Conservation (phyloP, 2,113 vertebrate species). For the Gavialis gangeticus region DNA sequence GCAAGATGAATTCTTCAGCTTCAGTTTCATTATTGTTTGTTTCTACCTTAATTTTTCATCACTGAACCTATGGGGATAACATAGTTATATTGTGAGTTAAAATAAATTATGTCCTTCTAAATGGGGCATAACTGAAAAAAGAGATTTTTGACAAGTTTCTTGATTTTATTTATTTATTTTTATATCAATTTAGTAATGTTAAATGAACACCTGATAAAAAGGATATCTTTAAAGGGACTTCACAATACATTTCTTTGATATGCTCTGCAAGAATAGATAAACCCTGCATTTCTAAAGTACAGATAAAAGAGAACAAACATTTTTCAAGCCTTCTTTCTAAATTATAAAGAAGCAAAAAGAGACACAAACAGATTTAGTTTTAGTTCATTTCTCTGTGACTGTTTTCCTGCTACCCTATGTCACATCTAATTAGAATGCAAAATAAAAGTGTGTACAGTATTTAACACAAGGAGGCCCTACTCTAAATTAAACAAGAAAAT, state of each 20-base stretch:
- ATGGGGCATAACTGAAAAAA: neutral
- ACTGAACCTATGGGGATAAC: neutral
- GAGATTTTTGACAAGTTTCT: neutral
- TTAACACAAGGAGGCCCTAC: neutral
- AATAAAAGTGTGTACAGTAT: neutral
- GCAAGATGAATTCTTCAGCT: neutral
- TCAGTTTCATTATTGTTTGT: neutral
- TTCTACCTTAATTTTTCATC: neutral
- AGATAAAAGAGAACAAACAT: neutral
- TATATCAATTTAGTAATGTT: neutral
- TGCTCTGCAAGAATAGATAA: neutral
- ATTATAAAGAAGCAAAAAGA: neutral
- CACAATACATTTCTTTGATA: neutral
- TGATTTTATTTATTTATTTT: neutral
- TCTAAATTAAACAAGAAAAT: neutral
- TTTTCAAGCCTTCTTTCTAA: neutral
- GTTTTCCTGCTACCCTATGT: neutral
- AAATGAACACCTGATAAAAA: neutral
- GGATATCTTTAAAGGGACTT: neutral
- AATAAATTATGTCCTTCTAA: neutral
- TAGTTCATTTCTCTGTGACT: neutral
- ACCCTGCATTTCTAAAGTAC: neutral
- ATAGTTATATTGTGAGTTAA: neutral
- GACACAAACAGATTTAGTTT: neutral
- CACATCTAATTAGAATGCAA: neutral